Evolutionary conservation across 2,888 invertebrate species (phyloP).

Genomic region (Calameuta idolon): DNA sequence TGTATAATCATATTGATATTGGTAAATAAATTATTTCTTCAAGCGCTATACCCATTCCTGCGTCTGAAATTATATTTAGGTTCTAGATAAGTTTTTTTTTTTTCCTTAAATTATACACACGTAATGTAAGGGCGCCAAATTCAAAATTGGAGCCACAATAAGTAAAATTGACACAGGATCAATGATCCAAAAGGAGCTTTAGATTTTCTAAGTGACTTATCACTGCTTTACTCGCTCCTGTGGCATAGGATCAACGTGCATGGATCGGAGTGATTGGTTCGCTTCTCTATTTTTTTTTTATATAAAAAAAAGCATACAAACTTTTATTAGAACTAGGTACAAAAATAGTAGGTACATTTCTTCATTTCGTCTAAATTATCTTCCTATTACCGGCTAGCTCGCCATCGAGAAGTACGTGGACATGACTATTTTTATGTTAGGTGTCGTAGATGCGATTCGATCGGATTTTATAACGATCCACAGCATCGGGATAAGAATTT

Average conservation of each 20-base stretch:
- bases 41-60: constrained; percentile 26
- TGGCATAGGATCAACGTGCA: no score
- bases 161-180: no score
- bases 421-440: not conserved
- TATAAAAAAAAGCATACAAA: constrained; percentile 61
- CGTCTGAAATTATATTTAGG: not conserved
- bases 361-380: constrained; percentile 48
- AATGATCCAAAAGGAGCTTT: no score
- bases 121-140: no score
- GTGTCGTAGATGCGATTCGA: no score
- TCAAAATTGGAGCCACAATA: no score
- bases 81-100: no score
- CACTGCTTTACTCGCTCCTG: no score
- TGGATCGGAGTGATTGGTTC: not conserved
- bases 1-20: constrained; percentile 46
- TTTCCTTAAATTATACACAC: no score
- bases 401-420: constrained; percentile 17
- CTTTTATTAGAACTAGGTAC: constrained; percentile 62
- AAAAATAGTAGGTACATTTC: constrained; percentile 63
- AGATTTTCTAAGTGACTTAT: no score
- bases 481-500: constrained; percentile 15
- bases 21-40: constrained; percentile 59
- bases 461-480: no score
- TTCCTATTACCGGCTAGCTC: constrained; percentile 28
- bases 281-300: constrained; percentile 22